Conservation (phyloP, 2,113 vertebrate genomes). For the Fulica atra region DNA sequence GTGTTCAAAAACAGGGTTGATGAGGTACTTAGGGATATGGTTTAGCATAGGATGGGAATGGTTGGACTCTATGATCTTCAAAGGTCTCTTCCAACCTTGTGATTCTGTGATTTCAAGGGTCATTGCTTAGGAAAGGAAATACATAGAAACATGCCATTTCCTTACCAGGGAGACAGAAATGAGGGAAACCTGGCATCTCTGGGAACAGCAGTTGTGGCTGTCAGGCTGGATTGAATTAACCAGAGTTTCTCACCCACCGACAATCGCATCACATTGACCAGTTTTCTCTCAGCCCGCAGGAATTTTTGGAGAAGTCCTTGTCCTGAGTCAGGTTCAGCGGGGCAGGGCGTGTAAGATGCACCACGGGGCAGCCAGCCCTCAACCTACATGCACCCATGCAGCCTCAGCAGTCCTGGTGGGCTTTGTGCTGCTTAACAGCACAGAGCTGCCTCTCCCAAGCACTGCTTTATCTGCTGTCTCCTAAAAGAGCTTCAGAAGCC, state of each 20-base stretch:
- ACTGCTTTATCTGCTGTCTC: slow-evolving; percentile 27
- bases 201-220: not conserved
- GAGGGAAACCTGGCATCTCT: not conserved
- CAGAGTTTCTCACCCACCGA: not conserved
- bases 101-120: not conserved
- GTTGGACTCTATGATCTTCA: too few species aligned
- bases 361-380: not conserved
- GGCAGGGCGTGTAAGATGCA: not conserved
- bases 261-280: not conserved
- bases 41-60: too few species aligned
- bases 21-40: too few species aligned
- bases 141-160: not conserved
- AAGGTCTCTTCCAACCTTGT: too few species aligned
- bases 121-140: not conserved
- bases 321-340: not conserved
- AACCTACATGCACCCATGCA: accelerated
- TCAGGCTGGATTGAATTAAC: not conserved
- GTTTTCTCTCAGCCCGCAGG: not conserved
- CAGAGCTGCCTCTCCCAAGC: not conserved
- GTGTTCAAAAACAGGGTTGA: too few species aligned
- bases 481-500: slow-evolving; percentile 1
- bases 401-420: not conserved
- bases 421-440: not conserved
- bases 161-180: not conserved
- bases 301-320: not conserved